A percentile compares a stretch with the other conserved stretches of the same genome.
Evolutionary conservation across 2,113 vertebrate genomes (phyloP).

Genomic region (Colinus virginianus): DNA sequence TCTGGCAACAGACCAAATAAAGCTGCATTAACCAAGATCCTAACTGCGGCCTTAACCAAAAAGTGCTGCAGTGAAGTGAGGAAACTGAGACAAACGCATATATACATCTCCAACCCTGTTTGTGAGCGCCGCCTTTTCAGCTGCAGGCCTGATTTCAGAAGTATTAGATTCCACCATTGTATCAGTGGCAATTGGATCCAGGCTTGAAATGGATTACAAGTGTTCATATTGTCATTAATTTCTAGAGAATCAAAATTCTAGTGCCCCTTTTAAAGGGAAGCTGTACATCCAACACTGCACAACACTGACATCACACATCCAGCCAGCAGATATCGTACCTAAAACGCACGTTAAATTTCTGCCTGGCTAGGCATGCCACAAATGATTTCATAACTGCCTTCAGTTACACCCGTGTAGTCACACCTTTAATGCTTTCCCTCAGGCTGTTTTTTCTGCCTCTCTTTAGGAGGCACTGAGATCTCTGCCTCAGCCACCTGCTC

Average conservation of each 20-base stretch:
- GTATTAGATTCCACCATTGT: neutral
- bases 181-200: neutral
- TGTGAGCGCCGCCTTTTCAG: neutral
- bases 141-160: neutral
- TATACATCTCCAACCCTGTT: neutral
- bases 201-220: neutral
- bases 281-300: neutral
- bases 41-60: neutral
- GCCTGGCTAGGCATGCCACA: neutral
- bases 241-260: neutral
- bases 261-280: neutral
- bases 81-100: neutral
- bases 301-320: neutral
- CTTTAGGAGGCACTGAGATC: neutral
- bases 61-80: neutral
- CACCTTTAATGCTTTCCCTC: constrained; percentile 3
- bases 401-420: neutral
- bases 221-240: neutral
- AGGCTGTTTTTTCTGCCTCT: neutral
- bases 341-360: neutral
- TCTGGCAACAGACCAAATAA: neutral
- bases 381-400: neutral
- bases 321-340: neutral
- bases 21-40: neutral
- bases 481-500: neutral